Evolutionary conservation across 1,140 invertebrate genomes (phyloP).

Genomic region (Rhopalosiphum maidis): DNA sequence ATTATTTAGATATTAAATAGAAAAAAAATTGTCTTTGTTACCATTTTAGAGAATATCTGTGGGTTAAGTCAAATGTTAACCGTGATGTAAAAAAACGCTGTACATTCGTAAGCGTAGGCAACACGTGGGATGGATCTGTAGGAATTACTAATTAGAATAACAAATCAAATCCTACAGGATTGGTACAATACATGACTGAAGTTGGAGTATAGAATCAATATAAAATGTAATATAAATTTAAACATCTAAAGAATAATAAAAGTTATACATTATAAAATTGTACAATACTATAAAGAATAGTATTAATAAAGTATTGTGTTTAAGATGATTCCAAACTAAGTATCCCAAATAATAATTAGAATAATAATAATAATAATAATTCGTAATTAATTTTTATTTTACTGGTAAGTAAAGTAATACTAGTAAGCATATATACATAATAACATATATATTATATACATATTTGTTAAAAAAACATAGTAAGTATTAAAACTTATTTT

Average conservation of each 20-base stretch:
- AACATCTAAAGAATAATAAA: constrained; percentile 13
- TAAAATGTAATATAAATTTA: constrained; percentile 12
- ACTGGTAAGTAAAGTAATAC: too few relatives aligned
- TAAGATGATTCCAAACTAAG: neutral
- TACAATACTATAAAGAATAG: neutral
- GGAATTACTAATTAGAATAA: constrained; percentile 45
- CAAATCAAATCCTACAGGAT: constrained; percentile 45
- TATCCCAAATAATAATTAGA: neutral
- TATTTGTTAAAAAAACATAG: neutral
- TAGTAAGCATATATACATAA: too few relatives aligned
- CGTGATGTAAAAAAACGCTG: neutral
- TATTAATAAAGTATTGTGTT: neutral
- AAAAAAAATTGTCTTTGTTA: neutral
- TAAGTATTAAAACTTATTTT: too few relatives aligned
- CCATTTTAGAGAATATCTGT: neutral
- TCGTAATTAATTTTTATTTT: too few relatives aligned
- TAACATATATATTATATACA: too few relatives aligned
- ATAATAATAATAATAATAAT: too few relatives aligned
- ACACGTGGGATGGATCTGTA: constrained; percentile 37
- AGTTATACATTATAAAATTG: neutral
- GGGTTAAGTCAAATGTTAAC: neutral
- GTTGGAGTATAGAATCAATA: neutral
- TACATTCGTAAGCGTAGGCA: constrained; percentile 22
- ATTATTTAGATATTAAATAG: neutral
- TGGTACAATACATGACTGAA: neutral